Percentiles rank a stretch among this genome's conserved stretches.
Conservation (phyloP, 2,888 invertebrate genomes). For the Eupithecia pulchellata region DNA sequence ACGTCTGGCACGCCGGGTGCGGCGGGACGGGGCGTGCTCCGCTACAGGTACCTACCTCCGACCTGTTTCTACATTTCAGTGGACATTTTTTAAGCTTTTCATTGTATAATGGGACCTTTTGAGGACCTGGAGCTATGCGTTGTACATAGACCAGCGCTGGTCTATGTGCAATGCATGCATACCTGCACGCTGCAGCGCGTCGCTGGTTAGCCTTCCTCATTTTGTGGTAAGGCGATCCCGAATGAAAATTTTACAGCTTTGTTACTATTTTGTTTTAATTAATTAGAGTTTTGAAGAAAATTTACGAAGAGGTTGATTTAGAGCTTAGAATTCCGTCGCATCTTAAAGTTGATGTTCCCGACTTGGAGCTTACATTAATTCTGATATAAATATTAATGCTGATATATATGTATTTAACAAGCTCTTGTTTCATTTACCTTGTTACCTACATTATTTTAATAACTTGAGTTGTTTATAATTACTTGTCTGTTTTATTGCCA, state of each 20-base stretch:
- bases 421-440: conserved; percentile 16
- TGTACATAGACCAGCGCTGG: not conserved
- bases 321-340: not conserved
- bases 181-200: no score
- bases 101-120: not conserved
- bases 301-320: not conserved
- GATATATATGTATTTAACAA: no score
- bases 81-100: not conserved
- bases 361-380: conserved; percentile 20
- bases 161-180: no score
- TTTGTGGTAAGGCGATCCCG: not conserved
- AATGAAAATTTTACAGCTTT: not conserved
- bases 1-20: not conserved
- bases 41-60: not conserved
- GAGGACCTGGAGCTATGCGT: not conserved
- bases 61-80: not conserved
- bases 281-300: not conserved
- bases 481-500: conserved; percentile 30
- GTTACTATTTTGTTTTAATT: not conserved
- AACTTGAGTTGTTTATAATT: conserved; percentile 30
- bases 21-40: not conserved
- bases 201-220: not conserved
- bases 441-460: conserved; percentile 25
- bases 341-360: conserved; percentile 16
- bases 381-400: conserved; percentile 27